Evolutionary conservation across 1,140 invertebrate species (phyloP), one percentile per base, ranked within the genome.

Genomic region (Hermatobates lingyangjiaoensis): DNA sequence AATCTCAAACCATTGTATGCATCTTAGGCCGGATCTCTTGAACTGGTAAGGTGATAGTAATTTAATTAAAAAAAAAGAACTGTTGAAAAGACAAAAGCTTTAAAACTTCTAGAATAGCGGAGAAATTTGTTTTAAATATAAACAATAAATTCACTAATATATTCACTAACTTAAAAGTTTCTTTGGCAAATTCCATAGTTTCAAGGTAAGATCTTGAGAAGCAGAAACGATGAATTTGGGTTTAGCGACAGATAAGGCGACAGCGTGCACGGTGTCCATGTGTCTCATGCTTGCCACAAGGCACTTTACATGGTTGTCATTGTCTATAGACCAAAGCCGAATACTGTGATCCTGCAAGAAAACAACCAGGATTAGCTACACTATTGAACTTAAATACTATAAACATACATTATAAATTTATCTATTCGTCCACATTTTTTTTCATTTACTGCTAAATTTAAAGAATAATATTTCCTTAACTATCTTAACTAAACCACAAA

Each of bases 161-260:
- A n/a, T n/a, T n/a, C n/a, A n/a, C n/a, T n/a, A n/a, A 45, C 18
- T 52, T 52, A 14, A 44, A 5, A 69, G 54, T 53, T 70, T 69
- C 54, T 66, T 56, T 2, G 79, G 76, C 18, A 87, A 62, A 60
- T 73, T 67, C 93, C 93, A 97, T 25, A 86, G 56, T 68, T 95
- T 97, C n/a, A 96, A 62, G 54, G 86, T 91, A n/a, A 73, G 81
- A 68, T 96, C 91, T 69, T 92, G 79, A 66, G 85, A 81, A 0
- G 81, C 87, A 39, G 86, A 87, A 2, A 83, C 75, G 57, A 88
- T 74, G 60, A 79, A 82, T 26, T 67, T 51, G 21, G 42, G 23
- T 23, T 68, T 50, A 30, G 72, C 67, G 59, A 75, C 74, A 49
- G 74, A 75, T 55, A 85, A 72, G 53, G 74, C 75, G 23, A 95